phyloP scores from a whole-genome alignment of 2,888 invertebrate species.

The Boloria selene region DNA sequence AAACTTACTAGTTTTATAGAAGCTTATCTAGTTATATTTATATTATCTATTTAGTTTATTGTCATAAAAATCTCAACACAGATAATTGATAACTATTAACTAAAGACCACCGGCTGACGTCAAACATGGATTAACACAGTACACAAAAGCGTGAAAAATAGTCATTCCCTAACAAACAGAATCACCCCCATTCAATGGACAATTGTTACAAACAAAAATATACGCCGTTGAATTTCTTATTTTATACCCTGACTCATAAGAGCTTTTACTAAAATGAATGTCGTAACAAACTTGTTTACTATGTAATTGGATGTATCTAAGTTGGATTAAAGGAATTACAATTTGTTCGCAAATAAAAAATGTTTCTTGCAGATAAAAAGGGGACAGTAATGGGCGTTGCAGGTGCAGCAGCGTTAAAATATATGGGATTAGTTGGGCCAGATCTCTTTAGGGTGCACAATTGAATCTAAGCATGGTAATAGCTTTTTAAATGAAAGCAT shows the following conservation, averaged over 20 bases:
- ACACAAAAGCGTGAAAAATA: conserved; percentile 77
- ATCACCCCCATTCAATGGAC: conserved; percentile 58
- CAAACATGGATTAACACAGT: conserved; percentile 76
- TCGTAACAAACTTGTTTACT: conserved; percentile 55
- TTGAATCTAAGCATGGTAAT: conserved; percentile 26
- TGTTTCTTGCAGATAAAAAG: conserved; percentile 49
- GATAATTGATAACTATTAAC: conserved; percentile 64
- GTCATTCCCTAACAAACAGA: conserved; percentile 62
- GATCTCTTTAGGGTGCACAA: conserved; percentile 39
- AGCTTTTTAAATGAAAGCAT: conserved; percentile 11
- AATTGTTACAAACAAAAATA: conserved; percentile 36
- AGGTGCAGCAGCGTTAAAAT: conserved; percentile 66
- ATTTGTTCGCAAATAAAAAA: conserved; percentile 78
- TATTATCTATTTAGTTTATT: conserved; percentile 1
- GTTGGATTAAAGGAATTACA: conserved; percentile 80
- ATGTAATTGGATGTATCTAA: conserved; percentile 79
- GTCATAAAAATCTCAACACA: conserved; percentile 41
- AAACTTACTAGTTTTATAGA: not conserved
- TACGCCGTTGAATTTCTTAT: conserved; percentile 43
- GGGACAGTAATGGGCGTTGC: conserved; percentile 64
- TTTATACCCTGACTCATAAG: conserved; percentile 31
- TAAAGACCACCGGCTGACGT: conserved; percentile 70
- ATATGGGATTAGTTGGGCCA: conserved; percentile 56
- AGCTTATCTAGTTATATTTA: not conserved
- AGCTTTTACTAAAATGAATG: conserved; percentile 29